Evolutionary conservation across 2,797 vertebrate genomes (phyloP).

Genomic region (Huso huso): DNA sequence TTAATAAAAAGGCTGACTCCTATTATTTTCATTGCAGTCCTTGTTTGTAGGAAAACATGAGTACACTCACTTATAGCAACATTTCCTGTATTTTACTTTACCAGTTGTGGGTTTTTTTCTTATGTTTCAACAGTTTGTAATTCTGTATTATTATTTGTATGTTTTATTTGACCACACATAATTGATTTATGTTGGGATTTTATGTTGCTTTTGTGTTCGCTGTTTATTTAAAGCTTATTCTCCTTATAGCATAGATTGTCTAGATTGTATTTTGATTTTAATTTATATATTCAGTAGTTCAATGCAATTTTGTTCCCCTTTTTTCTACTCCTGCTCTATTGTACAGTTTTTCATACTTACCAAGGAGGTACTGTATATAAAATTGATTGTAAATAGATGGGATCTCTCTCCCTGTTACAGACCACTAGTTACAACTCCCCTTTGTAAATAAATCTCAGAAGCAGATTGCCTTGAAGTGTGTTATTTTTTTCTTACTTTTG

Average conservation of each 20-base stretch:
- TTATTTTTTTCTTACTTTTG: not conserved
- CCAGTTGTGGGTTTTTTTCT: no score
- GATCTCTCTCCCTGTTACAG: constrained; percentile 51
- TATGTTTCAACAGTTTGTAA: not conserved
- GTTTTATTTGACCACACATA: constrained; percentile 14
- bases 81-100: not conserved
- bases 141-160: constrained; percentile 17
- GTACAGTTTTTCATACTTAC: constrained; percentile 83
- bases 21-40: constrained; percentile 21
- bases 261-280: constrained; percentile 25
- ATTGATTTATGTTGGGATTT: constrained; percentile 21
- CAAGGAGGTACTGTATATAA: constrained; percentile 69
- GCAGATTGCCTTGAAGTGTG: constrained; percentile 31
- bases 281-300: constrained; percentile 30
- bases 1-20: constrained; percentile 11
- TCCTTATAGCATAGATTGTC: constrained; percentile 16
- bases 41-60: constrained; percentile 13
- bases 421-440: constrained; percentile 59
- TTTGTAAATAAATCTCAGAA: constrained; percentile 75
- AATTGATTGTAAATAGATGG: constrained; percentile 68
- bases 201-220: constrained; percentile 13
- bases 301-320: constrained; percentile 20
- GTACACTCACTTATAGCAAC: constrained; percentile 13
- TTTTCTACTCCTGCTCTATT: constrained; percentile 49
- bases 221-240: constrained; percentile 19